These are phyloP conservation scores for Orthosia gothica DNA, from an alignment of 2,888 invertebrate species.

Conservation along the genomic window DNA sequence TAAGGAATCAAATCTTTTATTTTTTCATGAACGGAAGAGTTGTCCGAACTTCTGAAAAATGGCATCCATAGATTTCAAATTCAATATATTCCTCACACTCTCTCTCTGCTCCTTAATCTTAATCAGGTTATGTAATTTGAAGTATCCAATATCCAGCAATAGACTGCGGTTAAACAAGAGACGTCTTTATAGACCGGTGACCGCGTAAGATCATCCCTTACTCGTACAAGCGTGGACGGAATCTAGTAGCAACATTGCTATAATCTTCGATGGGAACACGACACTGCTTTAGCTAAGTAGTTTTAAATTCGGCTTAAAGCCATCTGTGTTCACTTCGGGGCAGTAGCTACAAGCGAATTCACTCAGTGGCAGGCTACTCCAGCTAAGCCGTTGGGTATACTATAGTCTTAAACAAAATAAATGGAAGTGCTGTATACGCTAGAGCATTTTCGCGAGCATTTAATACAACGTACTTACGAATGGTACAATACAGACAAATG, in stretches of 20 bases:
- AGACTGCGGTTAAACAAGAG: too few relatives aligned
- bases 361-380: conserved; percentile 17
- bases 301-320: conserved; percentile 29
- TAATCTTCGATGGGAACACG: not conserved
- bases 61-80: too few relatives aligned
- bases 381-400: not conserved
- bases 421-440: not conserved
- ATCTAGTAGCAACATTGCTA: not conserved
- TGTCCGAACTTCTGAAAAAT: too few relatives aligned
- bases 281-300: conserved; percentile 11
- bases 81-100: not conserved
- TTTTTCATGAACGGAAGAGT: not conserved
- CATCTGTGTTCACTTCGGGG: not conserved
- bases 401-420: conserved; percentile 3
- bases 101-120: not conserved
- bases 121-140: not conserved
- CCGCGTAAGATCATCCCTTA: not conserved
- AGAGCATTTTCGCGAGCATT: too few relatives aligned
- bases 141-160: not conserved
- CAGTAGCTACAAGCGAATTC: conserved; percentile 42
- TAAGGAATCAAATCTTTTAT: not conserved
- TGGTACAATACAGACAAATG: too few relatives aligned
- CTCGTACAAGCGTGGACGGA: not conserved
- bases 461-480: too few relatives aligned
- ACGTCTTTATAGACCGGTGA: not conserved